phyloP scores from a whole-genome alignment of 2,113 vertebrate species.

The Aegypius monachus region DNA sequence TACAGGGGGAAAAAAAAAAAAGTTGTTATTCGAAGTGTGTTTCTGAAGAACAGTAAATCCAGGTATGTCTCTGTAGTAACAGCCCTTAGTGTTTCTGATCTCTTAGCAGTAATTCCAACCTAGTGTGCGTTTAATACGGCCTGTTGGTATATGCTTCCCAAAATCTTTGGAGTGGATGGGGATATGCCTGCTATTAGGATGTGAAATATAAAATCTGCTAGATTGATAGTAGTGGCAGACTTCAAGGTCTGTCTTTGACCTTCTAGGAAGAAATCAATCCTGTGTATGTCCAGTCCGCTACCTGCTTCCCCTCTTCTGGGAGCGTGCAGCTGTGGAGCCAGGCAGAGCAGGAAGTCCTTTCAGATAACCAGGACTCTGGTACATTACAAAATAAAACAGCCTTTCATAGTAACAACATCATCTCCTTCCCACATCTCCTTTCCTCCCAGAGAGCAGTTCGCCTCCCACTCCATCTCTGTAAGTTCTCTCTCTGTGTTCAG shows the following conservation, averaged over 20 bases:
- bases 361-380: background rate
- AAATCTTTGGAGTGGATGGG: background rate
- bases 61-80: background rate
- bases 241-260: background rate
- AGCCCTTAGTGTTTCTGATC: background rate
- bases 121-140: background rate
- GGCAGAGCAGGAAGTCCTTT: background rate
- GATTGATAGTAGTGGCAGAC: background rate
- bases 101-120: background rate
- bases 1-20: background rate
- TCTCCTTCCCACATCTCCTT: slow-evolving; percentile 7
- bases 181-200: background rate
- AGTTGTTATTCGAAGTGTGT: background rate
- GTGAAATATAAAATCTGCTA: background rate
- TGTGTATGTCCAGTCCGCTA: background rate
- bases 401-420: background rate
- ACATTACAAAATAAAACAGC: background rate
- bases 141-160: background rate
- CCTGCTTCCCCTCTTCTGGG: background rate
- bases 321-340: background rate
- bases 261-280: background rate
- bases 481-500: slow-evolving; percentile 54
- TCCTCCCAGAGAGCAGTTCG: slow-evolving; percentile 14
- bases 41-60: background rate
- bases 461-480: slow-evolving; percentile 38